These are phyloP conservation scores for Wiebesia pumilae DNA, from an alignment of 1,140 invertebrate genomes.

Conservation along the genomic window DNA sequence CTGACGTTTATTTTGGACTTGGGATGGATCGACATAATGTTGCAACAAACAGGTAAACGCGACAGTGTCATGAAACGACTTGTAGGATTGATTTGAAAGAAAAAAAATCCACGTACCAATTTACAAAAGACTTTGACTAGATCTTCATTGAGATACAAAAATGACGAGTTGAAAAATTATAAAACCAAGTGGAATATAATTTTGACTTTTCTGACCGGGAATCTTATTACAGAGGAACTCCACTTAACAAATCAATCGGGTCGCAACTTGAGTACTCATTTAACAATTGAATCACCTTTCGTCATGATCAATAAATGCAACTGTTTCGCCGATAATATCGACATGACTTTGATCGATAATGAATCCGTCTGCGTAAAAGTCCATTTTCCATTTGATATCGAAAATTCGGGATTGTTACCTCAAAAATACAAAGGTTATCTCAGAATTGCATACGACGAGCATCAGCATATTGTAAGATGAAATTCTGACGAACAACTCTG, in stretches of 20 bases:
- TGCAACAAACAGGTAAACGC: conserved; percentile 57
- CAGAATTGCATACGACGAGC: conserved; percentile 60
- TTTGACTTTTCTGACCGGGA: not conserved
- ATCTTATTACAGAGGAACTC: conserved; percentile 58
- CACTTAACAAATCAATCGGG: conserved; percentile 60
- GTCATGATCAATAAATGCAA: conserved; percentile 48
- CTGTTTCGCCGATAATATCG: conserved; percentile 14
- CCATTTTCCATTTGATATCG: conserved; percentile 54
- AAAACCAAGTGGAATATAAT: no score
- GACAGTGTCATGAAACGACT: no score
- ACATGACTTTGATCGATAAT: conserved; percentile 53
- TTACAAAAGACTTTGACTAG: no score
- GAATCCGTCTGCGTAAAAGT: conserved; percentile 47
- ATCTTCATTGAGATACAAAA: no score
- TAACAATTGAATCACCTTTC: conserved; percentile 60
- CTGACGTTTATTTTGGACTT: conserved; percentile 60
- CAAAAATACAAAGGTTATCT: conserved; percentile 52
- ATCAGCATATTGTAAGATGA: conserved; percentile 57
- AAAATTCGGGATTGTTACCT: conserved; percentile 50
- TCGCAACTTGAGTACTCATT: conserved; percentile 54
- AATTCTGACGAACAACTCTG: not conserved
- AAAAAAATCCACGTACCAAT: no score
- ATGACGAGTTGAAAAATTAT: no score
- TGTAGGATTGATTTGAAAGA: no score
- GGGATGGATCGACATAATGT: conserved; percentile 34